Percentiles rank a stretch among this genome's conserved stretches.
Conservation (phyloP, 2,113 vertebrate genomes). For the Sinocyclocheilus rhinocerous region DNA sequence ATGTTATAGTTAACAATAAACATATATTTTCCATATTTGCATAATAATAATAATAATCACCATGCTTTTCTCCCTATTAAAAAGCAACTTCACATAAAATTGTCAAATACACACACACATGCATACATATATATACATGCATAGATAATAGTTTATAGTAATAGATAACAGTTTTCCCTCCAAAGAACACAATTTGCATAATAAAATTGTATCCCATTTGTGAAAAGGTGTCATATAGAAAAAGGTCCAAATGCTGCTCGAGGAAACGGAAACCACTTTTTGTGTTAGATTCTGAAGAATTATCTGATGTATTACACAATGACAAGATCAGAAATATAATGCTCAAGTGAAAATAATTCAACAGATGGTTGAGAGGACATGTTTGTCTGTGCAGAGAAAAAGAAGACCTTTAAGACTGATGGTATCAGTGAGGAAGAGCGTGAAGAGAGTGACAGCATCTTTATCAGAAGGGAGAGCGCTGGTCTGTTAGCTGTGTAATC, state of each 20-base stretch:
- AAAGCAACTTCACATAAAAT: neutral
- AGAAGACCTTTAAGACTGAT: slow-evolving; percentile 21
- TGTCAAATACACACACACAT: neutral
- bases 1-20: neutral
- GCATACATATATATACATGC: neutral
- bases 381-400: slow-evolving; percentile 1
- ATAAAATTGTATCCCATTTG: neutral
- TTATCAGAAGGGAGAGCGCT: slow-evolving; percentile 56
- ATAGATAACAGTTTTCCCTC: neutral
- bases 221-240: neutral
- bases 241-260: neutral
- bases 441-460: slow-evolving; percentile 40
- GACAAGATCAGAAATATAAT: neutral
- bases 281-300: neutral
- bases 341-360: slow-evolving; percentile 24
- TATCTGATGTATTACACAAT: slow-evolving; percentile 13
- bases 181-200: neutral
- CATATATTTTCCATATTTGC: neutral
- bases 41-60: neutral
- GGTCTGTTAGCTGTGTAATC: slow-evolving; percentile 69
- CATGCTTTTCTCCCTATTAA: neutral
- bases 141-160: neutral
- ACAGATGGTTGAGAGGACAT: slow-evolving; percentile 26
- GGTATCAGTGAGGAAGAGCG: slow-evolving; percentile 38
- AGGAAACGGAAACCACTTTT: neutral